Evolutionary conservation across 2,888 invertebrate genomes (phyloP).

Genomic region (Cerceris rybyensis): DNA sequence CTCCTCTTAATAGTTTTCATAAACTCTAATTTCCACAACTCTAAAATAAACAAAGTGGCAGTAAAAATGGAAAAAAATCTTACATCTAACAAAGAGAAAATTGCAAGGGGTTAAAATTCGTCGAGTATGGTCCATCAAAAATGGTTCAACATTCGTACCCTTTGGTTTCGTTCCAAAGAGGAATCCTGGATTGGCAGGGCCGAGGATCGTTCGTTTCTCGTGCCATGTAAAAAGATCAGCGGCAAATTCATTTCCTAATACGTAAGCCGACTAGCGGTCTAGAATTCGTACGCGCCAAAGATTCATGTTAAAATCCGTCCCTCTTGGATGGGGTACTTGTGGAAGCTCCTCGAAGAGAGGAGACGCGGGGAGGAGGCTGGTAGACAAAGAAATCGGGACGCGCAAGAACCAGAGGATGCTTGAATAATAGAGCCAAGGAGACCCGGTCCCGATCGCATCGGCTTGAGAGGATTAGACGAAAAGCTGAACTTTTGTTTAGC

Average conservation of each 20-base stretch:
- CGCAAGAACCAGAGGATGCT: slow-evolving; percentile 34
- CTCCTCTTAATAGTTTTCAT: no score
- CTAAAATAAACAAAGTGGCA: no score
- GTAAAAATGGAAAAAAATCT: no score
- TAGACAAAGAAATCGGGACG: slow-evolving; percentile 49
- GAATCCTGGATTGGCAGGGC: no score
- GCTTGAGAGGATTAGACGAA: slow-evolving; percentile 42
- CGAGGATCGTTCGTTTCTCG: background rate
- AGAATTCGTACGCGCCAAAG: slow-evolving; percentile 77
- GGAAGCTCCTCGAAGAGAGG: slow-evolving; percentile 11
- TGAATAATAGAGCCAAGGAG: slow-evolving; percentile 50
- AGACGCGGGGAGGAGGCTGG: background rate
- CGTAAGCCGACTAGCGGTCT: slow-evolving; percentile 68
- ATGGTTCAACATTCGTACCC: no score
- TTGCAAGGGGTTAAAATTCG: no score
- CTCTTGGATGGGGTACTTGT: slow-evolving; percentile 23
- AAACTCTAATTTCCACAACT: no score
- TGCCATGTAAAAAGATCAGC: slow-evolving; percentile 61
- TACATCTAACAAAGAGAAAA: no score
- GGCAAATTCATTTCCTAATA: slow-evolving; percentile 77
- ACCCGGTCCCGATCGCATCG: slow-evolving; percentile 20
- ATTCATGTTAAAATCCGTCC: slow-evolving; percentile 73
- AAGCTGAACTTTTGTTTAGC: background rate
- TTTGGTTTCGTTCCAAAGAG: no score
- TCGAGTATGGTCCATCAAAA: no score